A percentile compares a stretch with the other conserved stretches of the same genome.
These are phyloP conservation scores for Diabrotica undecimpunctata DNA, from an alignment of 1,140 invertebrate species.

Conservation along the genomic window DNA sequence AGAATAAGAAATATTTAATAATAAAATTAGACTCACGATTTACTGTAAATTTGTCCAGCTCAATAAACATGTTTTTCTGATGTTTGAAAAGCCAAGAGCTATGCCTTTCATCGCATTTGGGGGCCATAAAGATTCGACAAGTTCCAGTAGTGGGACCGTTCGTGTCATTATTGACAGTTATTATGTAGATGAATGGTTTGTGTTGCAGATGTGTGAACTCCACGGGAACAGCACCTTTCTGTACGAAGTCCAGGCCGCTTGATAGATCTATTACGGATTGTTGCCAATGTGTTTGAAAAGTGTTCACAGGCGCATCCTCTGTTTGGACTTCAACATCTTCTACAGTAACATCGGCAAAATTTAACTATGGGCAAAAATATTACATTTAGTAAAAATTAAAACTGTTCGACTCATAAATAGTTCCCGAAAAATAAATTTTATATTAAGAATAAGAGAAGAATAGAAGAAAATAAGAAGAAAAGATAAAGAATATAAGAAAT, in stretches of 20 bases:
- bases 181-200: slow-evolving; percentile 60
- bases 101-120: slow-evolving; percentile 66
- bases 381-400: too few relatives aligned
- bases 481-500: too few relatives aligned
- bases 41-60: slow-evolving; percentile 71
- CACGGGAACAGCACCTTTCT: slow-evolving; percentile 66
- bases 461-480: too few relatives aligned
- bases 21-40: slow-evolving; percentile 48
- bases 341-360: slow-evolving; percentile 61
- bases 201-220: slow-evolving; percentile 75
- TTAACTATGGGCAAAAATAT: slow-evolving; percentile 50
- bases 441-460: too few relatives aligned
- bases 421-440: too few relatives aligned
- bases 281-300: slow-evolving; percentile 67
- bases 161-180: slow-evolving; percentile 61
- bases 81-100: slow-evolving; percentile 58
- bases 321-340: slow-evolving; percentile 49
- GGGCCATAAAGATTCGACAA: slow-evolving; percentile 73
- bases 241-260: slow-evolving; percentile 72
- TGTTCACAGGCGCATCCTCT: slow-evolving; percentile 51
- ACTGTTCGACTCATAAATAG: too few relatives aligned
- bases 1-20: too few relatives aligned
- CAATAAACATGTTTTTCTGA: slow-evolving; percentile 68
- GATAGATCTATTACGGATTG: slow-evolving; percentile 70
- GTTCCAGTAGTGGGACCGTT: slow-evolving; percentile 58